Conservation (phyloP, 2,113 vertebrate species). For the Bubalus kerabau region DNA sequence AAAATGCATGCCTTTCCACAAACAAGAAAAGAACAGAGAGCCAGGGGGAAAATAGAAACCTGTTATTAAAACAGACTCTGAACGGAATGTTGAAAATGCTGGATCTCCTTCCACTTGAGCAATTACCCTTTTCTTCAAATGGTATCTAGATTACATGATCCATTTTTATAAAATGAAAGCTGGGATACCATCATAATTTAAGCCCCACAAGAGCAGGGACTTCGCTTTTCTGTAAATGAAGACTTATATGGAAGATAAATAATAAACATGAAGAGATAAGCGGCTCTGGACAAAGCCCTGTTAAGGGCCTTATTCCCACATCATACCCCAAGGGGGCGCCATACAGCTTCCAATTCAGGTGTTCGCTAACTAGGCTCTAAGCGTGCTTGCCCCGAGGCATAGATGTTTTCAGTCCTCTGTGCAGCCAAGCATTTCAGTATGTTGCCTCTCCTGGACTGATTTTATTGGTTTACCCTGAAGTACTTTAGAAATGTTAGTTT, state of each 20-base stretch:
- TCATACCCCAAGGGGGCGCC: neutral
- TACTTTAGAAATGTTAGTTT: neutral
- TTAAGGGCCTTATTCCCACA: neutral
- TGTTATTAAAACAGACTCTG: neutral
- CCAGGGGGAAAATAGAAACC: neutral
- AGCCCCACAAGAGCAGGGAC: neutral
- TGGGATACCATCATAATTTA: neutral
- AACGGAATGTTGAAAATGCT: neutral
- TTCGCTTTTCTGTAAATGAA: neutral
- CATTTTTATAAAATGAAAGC: neutral
- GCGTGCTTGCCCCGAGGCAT: fast-evolving
- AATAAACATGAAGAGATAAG: neutral
- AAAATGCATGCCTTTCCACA: neutral
- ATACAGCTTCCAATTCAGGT: neutral
- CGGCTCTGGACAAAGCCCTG: no score
- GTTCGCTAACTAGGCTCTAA: fast-evolving
- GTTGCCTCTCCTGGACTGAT: neutral
- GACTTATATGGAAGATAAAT: neutral
- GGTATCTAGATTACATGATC: neutral
- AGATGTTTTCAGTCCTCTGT: neutral
- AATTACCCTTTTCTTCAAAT: neutral
- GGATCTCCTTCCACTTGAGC: neutral
- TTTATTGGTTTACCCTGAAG: neutral
- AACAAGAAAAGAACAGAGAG: neutral
- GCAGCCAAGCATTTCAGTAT: neutral